Conservation (phyloP, 2,888 invertebrate genomes). For the Escarpia spicata region DNA sequence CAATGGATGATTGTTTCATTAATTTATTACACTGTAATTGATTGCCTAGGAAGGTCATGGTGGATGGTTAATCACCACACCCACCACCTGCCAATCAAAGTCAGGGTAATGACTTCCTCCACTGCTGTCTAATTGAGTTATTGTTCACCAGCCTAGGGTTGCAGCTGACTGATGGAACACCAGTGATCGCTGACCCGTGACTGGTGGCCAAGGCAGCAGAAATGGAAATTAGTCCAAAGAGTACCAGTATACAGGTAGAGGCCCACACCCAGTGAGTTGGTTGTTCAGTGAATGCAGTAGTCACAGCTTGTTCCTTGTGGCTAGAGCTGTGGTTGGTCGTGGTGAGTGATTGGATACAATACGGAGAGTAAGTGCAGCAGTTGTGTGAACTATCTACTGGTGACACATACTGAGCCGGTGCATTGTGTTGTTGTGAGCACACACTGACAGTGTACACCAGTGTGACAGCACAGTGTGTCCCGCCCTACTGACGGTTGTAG, state of each 20-base stretch:
- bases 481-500: neutral
- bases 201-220: neutral
- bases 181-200: neutral
- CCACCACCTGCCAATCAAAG: neutral
- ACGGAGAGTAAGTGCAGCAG: neutral
- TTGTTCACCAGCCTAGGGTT: neutral
- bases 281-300: neutral
- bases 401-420: neutral
- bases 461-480: neutral
- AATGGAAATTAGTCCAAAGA: neutral
- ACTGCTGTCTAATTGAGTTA: neutral
- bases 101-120: neutral
- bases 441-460: neutral
- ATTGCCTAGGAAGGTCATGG: neutral
- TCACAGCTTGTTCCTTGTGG: neutral
- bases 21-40: neutral
- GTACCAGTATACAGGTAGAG: neutral
- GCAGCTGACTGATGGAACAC: neutral
- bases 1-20: neutral
- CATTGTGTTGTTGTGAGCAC: neutral
- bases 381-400: neutral
- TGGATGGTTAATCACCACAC: neutral
- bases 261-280: neutral
- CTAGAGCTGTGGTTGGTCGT: neutral
- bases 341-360: conserved; percentile 5